Evolutionary conservation across 1,140 invertebrate genomes (phyloP), one percentile per base, ranked within the genome.

Genomic region (Oedothorax gibbosus): DNA sequence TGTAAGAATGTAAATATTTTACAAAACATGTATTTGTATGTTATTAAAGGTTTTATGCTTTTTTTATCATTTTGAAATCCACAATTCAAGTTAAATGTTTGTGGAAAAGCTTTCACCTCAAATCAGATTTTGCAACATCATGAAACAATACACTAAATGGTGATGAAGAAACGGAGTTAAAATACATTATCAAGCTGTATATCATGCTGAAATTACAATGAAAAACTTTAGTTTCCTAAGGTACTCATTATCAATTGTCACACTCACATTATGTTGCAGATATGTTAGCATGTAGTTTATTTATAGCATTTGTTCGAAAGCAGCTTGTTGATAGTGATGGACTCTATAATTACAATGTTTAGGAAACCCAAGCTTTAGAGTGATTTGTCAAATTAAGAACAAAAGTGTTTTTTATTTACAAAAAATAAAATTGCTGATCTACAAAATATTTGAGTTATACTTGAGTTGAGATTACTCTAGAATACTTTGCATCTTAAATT

Each of bases 51-150:
- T 35, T 35, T 35, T 35, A 2, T 35, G 35, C 35, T 35, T 35
- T 35, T 35, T 35, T 35, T 35, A 35, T 35, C 35, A 35, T 35
- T 35, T 35, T 35, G 89, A 21, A 87, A 90, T 53, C 88, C 89
- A 75, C 88, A 88, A 54, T 89, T 86, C 56, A 21, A 62, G 35
- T 86, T 79, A 49, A 53, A 56, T 10, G 21, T 86, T 56, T 86
- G 85, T 56, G 69, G 62, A 11, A 84, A 84, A 82, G 51, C 93
- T 12, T 96, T 96, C 86, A 91, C 91, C 0, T 92, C 93, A 15
- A 68, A 68, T 35, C 65, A 68, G 15, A 14, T 18, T 21, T 35
- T 68, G 65, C 7, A 35, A 0, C 9, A 12, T 68, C 20, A 68
- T 68, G 57, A 60, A 60, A 60, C 57, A 60, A 60, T 60, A 6